Evolutionary conservation across 1,140 invertebrate genomes (phyloP), one percentile per base, ranked within the genome.

Genomic region (Lasioglossum baleicum): DNA sequence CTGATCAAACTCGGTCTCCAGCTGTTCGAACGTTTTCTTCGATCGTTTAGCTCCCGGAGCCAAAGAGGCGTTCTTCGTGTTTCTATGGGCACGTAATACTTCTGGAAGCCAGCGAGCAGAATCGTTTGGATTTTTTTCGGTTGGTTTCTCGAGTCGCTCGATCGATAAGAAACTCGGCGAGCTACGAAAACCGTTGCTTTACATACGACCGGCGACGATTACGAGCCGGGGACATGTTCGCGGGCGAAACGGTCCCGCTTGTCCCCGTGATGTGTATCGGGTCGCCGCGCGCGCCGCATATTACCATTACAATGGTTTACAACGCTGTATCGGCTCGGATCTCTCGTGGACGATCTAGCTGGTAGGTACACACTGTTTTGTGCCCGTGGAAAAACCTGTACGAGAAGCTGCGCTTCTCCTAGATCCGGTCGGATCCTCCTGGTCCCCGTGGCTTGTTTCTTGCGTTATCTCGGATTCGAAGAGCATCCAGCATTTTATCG

Each of bases 281-380:
- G 65, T 70, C 31, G n/a, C 66, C 56, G 61, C 58, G 76, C 75
- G 75, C 81, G 75, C 86, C 80, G 78, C 82, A 75, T 86, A 89
- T 90, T 90, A 90, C 88, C 88, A 90, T 90, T 88, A 90, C 88
- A 90, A 90, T 90, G 87, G 72, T 90, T 89, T 84, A 90, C 83
- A 89, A 89, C 75, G 77, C 76, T 82, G 56, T 89, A 90, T 89
- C 88, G 80, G 75, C 26, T 51, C 71, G 70, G 85, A 90, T 89
- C 88, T 87, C 80, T 67, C 80, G 79, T 79, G 76, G 77, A 70
- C 74, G 73, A 73, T 66, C 61, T 77, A 79, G 73, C 80, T 56
- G 78, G 61, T 48, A 42, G 53, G 44, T 58, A 67, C 80, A 80
- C 71, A 75, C 68, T 75, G 77, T 61, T 76, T 56, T 44, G 58